Percentiles rank a stretch among this genome's conserved stretches.
These are phyloP conservation scores for Xerus rutilus DNA, from an alignment of 2,797 vertebrate species.

Conservation along the genomic window DNA sequence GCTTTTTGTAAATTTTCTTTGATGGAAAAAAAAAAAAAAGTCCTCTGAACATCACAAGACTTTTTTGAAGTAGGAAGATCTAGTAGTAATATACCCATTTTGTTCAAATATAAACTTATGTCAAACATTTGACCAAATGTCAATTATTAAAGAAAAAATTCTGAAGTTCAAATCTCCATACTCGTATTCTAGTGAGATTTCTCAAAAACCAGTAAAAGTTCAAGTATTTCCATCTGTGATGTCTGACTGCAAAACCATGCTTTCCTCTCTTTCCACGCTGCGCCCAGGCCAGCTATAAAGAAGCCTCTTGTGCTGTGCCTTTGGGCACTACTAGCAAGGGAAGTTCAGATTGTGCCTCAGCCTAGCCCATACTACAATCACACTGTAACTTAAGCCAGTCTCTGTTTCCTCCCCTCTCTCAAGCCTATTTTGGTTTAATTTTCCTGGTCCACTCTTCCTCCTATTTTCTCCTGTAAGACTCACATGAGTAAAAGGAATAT, in stretches of 20 bases:
- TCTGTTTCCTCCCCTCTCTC: background rate
- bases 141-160: constrained; percentile 1
- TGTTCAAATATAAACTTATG: background rate
- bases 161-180: background rate
- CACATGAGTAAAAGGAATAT: background rate
- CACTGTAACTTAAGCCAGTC: background rate
- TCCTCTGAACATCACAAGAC: background rate
- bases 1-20: background rate
- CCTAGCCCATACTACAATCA: rapidly evolving
- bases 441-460: no score
- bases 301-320: rapidly evolving
- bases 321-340: background rate
- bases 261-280: background rate
- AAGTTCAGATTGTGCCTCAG: background rate
- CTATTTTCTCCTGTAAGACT: background rate
- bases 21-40: background rate
- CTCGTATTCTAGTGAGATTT: background rate
- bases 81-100: background rate
- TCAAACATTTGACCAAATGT: background rate
- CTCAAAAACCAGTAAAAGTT: background rate
- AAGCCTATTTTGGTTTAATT: background rate
- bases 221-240: background rate
- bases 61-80: background rate
- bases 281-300: rapidly evolving
- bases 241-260: rapidly evolving